Conservation (phyloP, 2,113 vertebrate species). For the Callocephalon fimbriatum region DNA sequence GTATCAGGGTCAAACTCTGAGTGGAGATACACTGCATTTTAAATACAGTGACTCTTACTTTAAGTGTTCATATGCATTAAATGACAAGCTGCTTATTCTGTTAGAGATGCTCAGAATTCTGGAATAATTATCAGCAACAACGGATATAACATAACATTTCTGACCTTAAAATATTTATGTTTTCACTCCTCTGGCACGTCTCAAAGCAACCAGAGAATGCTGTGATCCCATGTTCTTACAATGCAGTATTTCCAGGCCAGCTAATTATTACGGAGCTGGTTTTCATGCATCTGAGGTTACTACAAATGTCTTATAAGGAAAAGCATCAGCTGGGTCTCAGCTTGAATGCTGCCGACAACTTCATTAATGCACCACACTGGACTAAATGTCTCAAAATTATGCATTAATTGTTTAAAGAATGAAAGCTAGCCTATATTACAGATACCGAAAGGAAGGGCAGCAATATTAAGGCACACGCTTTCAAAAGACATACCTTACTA, state of each 20-base stretch:
- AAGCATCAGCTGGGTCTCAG: not conserved
- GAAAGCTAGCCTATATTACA: not conserved
- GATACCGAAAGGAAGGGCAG: not conserved
- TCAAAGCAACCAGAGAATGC: not conserved
- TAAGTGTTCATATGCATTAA: not conserved
- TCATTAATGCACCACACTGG: not conserved
- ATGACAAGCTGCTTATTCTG: not conserved
- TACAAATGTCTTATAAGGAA: not conserved
- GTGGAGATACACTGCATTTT: not conserved
- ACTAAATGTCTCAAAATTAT: not conserved
- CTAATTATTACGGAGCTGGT: not conserved
- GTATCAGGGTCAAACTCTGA: not conserved
- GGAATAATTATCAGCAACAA: not conserved
- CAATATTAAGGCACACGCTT: rapidly evolving
- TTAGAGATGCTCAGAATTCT: not conserved
- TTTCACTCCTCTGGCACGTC: not conserved
- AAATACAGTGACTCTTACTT: not conserved
- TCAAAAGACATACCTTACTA: conserved; percentile 84
- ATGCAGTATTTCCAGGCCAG: not conserved
- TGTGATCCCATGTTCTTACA: not conserved
- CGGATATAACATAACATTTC: not conserved
- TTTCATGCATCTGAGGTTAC: not conserved
- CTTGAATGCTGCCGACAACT: not conserved
- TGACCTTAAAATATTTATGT: not conserved
- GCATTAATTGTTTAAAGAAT: rapidly evolving